Evolutionary conservation across 2,113 vertebrate species (phyloP), one percentile per base, ranked within the genome.

Genomic region (Vulpes vulpes): DNA sequence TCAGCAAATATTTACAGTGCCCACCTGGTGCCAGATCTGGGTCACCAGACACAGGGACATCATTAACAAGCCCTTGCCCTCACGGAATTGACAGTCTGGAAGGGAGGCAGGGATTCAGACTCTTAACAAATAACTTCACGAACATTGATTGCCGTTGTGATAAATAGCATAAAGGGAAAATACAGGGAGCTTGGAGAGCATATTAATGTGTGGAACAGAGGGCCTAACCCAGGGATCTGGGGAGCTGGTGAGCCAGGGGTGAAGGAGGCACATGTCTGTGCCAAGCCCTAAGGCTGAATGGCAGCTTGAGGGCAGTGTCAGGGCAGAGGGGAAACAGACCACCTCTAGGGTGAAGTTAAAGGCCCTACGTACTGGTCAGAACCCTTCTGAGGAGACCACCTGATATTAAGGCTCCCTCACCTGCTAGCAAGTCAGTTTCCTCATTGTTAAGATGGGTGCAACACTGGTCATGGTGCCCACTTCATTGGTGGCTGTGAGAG

Each of bases 391-490:
- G 59, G 55, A 82, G 59, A 25, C 57, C 0, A 5, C 49, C 9
- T 49, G 4, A 8, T 0, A 25, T n/a, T 25, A 0, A 82, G 49
- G 3, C 19, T 22, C 1, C 32, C 6, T 7, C 10, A 0, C 43
- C 38, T 51, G 0, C 25, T 25, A 10, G 53, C 71, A 60, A 49
- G 76, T 79, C 81, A 22, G 53, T 87, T 35, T 74, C 30, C 82
- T 91, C n/a, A 25, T 57, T 23, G 87, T 62, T 53, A 27, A n/a
- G 53, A 49, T n/a, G 15, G 65, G 51, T 65, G 51, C 2, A 10
- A 17, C 65, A 2, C 4, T 14, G 38, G n/a, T 80, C 82, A 14
- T 10, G 60, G 76, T 27, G 14, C 59, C 12, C 51, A 35, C 64
- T n/a, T 35, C n/a, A 25, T 8, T 64, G 55, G 79, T 51, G 55